These are phyloP conservation scores for Cisticola juncidis DNA, from an alignment of 2,113 vertebrate species.

Conservation along the genomic window DNA sequence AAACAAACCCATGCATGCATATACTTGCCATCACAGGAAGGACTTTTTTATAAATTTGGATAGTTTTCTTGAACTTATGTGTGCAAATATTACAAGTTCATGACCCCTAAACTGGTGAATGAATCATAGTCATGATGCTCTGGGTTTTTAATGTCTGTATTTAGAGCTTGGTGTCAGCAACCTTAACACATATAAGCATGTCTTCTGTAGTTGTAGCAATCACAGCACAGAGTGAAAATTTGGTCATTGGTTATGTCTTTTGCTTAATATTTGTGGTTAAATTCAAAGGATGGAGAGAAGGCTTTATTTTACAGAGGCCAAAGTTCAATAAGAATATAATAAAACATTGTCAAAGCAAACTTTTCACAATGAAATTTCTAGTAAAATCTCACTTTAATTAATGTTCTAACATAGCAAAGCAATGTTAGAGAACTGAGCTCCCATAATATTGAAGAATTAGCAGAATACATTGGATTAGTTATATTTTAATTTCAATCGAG, in stretches of 20 bases:
- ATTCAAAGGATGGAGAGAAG: constrained; percentile 33
- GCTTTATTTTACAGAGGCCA: constrained; percentile 20
- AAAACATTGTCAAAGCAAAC: constrained; percentile 12
- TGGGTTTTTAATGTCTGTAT: neutral
- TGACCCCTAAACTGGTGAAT: neutral
- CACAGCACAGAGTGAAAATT: neutral
- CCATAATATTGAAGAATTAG: neutral
- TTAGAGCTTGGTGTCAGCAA: neutral
- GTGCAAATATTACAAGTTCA: neutral
- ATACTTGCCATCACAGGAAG: neutral
- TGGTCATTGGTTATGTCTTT: constrained; percentile 42
- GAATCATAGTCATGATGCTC: neutral
- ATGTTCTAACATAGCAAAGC: neutral
- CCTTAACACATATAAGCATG: neutral
- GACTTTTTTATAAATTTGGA: neutral
- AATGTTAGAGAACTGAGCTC: neutral
- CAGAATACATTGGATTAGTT: neutral
- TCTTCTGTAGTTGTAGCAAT: neutral
- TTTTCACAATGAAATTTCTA: constrained; percentile 35
- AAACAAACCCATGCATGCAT: neutral
- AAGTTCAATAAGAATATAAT: constrained; percentile 36
- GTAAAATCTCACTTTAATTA: constrained; percentile 17
- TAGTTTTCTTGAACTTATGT: neutral
- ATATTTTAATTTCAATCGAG: constrained; percentile 22
- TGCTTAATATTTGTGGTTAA: constrained; percentile 31